Evolutionary conservation across 2,113 vertebrate species (phyloP).

Genomic region (Microtus richardsoni): DNA sequence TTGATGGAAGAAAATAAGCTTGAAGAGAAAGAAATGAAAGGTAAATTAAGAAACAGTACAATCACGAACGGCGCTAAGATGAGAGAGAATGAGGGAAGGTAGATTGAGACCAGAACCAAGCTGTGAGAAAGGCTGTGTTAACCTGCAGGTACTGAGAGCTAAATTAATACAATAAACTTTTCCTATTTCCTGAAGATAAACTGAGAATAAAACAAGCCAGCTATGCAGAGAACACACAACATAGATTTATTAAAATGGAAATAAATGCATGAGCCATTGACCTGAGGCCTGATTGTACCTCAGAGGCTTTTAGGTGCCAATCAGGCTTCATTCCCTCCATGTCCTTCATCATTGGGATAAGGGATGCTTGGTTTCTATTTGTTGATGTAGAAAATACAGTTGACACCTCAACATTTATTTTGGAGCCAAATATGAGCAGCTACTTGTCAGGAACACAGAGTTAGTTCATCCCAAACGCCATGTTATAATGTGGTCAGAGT

Average conservation of each 20-base stretch:
- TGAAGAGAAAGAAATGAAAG: not conserved
- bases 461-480: no score
- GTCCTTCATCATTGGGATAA: not conserved
- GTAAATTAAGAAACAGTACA: not conserved
- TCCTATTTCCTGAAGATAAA: not conserved
- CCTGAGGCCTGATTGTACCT: not conserved
- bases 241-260: not conserved
- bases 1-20: not conserved
- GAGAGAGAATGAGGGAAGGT: not conserved
- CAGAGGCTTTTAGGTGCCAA: not conserved
- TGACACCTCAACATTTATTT: not conserved
- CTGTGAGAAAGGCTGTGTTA: not conserved
- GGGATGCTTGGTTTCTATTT: not conserved
- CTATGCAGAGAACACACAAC: not conserved
- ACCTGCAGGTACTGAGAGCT: not conserved
- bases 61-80: not conserved
- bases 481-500: not conserved
- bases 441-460: not conserved
- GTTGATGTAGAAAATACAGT: not conserved
- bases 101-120: not conserved
- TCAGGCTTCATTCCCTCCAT: not conserved
- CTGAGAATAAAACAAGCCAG: not conserved
- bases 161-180: not conserved
- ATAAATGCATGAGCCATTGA: not conserved
- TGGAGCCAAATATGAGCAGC: not conserved